Base-by-base conservation (phyloP, 2,888 invertebrate genomes). In the Callimorpha dominula region DNA sequence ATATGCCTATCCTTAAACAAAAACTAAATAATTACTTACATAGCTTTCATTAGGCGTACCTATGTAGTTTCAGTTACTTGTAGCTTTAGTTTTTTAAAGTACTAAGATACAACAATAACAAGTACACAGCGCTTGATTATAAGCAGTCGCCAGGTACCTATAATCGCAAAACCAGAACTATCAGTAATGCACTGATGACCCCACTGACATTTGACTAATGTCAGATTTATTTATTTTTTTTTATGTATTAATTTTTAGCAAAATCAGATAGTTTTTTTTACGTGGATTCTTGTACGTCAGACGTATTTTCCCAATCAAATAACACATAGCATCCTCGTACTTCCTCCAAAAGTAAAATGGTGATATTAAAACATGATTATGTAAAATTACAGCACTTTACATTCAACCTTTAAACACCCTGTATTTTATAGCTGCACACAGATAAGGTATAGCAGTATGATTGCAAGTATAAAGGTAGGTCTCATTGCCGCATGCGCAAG, bases 401-500 rank as follows among this genome's bases (percentile, higher is more conserved):
- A 60, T 31, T 40, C 50, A 65, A 31, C 65, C 65, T 65, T 49
- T 65, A 40, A 50, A 50, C 54, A 68, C n/a, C 20, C 43, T 15
- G 42, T 68, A 54, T 57, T 15, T 20, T 14, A 57, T 14, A n/a
- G 31, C 50, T n/a, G 54, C 14, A 12, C 40, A 54, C 20, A 31
- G 15, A 60, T 63, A 42, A 46, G 68, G 65, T 74, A 79, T 62
- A 73, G 31, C 52, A 71, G 57, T 46, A 64, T 43, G 20, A 66
- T 73, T 72, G 66, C 65, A 68, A 46, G 71, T 71, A 70, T 12
- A 57, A 57, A 65, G 65, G 68, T 31, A 60, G 31, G 42, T 52
- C 75, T 81, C 78, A 75, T 74, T 74, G 81, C 72, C 75, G 78
- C 78, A 52, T 73, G 71, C 75, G 80, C 79, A 76, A 65, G 63